These are phyloP conservation scores for Ditula angustiorana DNA, from an alignment of 2,888 invertebrate genomes.

Conservation along the genomic window DNA sequence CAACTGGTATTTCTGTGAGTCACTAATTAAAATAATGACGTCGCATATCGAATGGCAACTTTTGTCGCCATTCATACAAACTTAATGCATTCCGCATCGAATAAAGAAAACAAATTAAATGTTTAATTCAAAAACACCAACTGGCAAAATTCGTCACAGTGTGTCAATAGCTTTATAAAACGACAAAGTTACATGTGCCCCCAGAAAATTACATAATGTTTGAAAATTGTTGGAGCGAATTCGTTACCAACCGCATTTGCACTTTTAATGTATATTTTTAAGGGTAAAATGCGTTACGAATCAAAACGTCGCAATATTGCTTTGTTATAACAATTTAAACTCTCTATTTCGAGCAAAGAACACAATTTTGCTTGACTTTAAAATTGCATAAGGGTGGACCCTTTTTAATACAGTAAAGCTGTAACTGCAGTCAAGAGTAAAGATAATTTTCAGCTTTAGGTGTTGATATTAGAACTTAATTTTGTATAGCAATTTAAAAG, in stretches of 20 bases:
- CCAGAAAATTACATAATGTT: not conserved
- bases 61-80: conserved; percentile 56
- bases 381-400: conserved; percentile 23
- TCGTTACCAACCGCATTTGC: conserved; percentile 7
- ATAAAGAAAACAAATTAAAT: conserved; percentile 82
- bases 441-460: not conserved
- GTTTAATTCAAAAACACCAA: conserved; percentile 79
- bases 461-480: not conserved
- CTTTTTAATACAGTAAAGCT: not conserved
- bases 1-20: conserved; percentile 24
- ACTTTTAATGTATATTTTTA: conserved; percentile 35
- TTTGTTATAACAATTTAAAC: not conserved
- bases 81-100: conserved; percentile 63
- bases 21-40: conserved; percentile 72
- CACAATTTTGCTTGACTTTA: not conserved
- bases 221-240: not conserved
- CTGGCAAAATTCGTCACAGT: conserved; percentile 72
- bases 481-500: not conserved
- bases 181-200: not conserved
- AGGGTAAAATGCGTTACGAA: conserved; percentile 38
- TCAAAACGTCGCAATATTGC: conserved; percentile 22
- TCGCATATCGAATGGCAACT: conserved; percentile 66
- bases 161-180: conserved; percentile 49
- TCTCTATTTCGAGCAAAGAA: not conserved
- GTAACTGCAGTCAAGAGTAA: not conserved